Percentiles rank a stretch among this genome's conserved stretches.
phyloP scores from a whole-genome alignment of 1,140 invertebrate genomes.

The Tigriopus japonicus region DNA sequence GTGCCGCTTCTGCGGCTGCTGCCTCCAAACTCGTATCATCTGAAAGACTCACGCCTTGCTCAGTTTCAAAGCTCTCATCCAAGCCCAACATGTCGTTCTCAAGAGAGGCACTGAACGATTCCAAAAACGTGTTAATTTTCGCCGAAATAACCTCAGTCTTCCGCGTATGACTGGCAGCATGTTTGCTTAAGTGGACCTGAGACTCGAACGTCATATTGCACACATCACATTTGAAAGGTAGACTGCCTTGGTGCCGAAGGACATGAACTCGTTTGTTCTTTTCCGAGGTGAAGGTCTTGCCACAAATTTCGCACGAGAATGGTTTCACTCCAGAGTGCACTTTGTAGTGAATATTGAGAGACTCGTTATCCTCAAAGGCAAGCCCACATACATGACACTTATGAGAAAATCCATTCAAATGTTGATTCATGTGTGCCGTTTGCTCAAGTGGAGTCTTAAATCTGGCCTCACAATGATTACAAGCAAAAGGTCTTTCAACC shows the following conservation, averaged over 20 bases:
- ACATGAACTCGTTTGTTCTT: conserved; percentile 8
- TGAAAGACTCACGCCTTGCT: not conserved
- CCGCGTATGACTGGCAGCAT: conserved; percentile 4
- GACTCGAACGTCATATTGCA: conserved; percentile 11
- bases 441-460: conserved; percentile 4
- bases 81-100: conserved; percentile 4
- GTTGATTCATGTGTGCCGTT: not conserved
- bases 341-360: not conserved
- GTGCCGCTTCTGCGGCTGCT: not conserved
- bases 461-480: conserved; percentile 1
- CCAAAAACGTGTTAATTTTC: conserved; percentile 13
- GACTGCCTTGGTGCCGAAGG: conserved; percentile 3
- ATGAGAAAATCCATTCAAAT: conserved; percentile 6
- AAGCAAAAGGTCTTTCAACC: conserved; percentile 5
- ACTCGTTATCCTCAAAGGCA: conserved; percentile 9
- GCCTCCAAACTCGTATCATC: not conserved
- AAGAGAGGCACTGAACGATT: conserved; percentile 13
- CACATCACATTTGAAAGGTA: conserved; percentile 12
- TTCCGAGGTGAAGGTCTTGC: conserved; percentile 4
- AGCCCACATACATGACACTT: conserved; percentile 8
- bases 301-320: conserved; percentile 10
- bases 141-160: conserved; percentile 8
- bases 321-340: conserved; percentile 11
- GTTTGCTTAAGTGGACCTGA: conserved; percentile 2
- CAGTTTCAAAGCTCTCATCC: not conserved